Base-by-base conservation (phyloP, 2,113 vertebrate species). In the Laticauda laticaudata region DNA sequence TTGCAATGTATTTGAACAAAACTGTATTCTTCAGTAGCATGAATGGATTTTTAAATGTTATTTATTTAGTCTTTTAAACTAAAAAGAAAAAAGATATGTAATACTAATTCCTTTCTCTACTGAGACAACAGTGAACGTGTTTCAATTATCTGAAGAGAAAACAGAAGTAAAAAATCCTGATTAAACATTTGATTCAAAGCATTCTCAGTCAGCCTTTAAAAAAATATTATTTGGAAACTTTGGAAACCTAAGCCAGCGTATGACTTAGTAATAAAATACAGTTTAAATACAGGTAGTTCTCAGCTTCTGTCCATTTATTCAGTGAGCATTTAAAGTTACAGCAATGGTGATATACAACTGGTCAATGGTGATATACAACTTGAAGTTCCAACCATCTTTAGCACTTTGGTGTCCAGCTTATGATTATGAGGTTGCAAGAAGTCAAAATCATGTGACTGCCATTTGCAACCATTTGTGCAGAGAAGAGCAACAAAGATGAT, bases 161-260 rank as follows among this genome's bases (percentile, higher is more conserved):
- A 61, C 24, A n/a, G 87, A 88, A 93, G 61, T 92, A 92, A 24
- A 0, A 88, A n/a, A n/a, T 69, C 21, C 45, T 45, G 0, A 0
- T 12, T 21, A 69, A 94, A 94, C 24, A 87, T 43, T 24, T 75
- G 29, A 64, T 90, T 88, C 26, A 92, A 91, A 88, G 91, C 0
- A 0, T 69, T 29, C 59, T 93, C 55, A 29, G 29, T 0, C 18
- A 48, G 1, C 15, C 29, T 75, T 90, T 54, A 15, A n/a, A 86
- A n/a, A 15, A 93, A 39, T 39, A 34, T 81, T 39, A 18, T 21
- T 39, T 39, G 34, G 34, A 81, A 81, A 29, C 10, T 48, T 20
- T 39, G 81, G 95, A 81, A 94, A 87, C 92, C 20, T n/a, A 34
- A 21, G 48, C 90, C 61, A 92, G 43, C 64, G 8, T 87, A 90